A percentile compares a stretch with the other conserved stretches of the same genome.
Conservation (phyloP, 2,888 invertebrate species). For the Agriopis marginaria region DNA sequence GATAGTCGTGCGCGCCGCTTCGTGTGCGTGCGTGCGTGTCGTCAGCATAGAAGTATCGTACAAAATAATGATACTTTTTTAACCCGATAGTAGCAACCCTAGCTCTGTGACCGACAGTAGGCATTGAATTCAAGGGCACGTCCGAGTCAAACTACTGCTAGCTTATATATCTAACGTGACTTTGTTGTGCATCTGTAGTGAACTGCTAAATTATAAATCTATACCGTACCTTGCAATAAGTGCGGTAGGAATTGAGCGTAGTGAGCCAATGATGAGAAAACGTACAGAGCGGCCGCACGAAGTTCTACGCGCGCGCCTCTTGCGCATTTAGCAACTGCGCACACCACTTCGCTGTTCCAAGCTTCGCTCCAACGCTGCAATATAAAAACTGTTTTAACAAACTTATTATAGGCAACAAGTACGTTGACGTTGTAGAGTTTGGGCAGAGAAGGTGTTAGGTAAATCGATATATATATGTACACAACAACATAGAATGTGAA, state of each 20-base stretch:
- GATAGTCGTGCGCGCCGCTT: too few relatives aligned
- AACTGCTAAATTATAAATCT: background rate
- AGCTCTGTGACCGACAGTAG: too few relatives aligned
- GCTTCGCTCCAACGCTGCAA: slow-evolving; percentile 74
- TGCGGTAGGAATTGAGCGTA: slow-evolving; percentile 72
- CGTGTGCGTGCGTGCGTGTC: too few relatives aligned
- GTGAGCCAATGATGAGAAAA: slow-evolving; percentile 65
- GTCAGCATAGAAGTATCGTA: too few relatives aligned
- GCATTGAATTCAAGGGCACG: too few relatives aligned
- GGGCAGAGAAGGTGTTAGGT: background rate
- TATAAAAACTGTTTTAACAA: background rate
- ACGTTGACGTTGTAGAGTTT: background rate
- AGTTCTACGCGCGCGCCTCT: slow-evolving; percentile 59
- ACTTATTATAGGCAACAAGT: background rate
- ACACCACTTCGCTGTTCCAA: slow-evolving; percentile 62
- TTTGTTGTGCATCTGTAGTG: background rate
- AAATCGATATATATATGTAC: background rate
- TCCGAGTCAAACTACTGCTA: too few relatives aligned
- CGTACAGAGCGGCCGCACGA: slow-evolving; percentile 69
- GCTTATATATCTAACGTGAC: too few relatives aligned
- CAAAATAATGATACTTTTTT: too few relatives aligned
- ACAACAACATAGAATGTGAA: too few relatives aligned
- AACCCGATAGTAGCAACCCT: too few relatives aligned
- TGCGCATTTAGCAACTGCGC: slow-evolving; percentile 55
- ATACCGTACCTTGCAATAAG: slow-evolving; percentile 68